Evolutionary conservation across 2,888 invertebrate genomes (phyloP).

Genomic region (Catocala sponsa): DNA sequence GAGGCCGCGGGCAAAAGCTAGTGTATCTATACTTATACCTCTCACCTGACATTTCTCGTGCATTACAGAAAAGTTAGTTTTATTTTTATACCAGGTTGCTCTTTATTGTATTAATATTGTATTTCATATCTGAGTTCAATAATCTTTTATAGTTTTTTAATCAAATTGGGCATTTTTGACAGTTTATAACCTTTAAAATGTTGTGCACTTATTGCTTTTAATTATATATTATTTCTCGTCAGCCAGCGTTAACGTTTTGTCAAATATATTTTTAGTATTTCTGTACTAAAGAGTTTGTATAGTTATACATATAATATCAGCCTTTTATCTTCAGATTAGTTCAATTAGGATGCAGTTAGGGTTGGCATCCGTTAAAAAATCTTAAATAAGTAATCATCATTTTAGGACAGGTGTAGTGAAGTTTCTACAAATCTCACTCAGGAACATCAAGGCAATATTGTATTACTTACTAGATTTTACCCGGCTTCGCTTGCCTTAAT

Average conservation of each 20-base stretch:
- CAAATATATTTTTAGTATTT: background rate
- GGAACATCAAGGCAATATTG: no score
- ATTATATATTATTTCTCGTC: slow-evolving; percentile 7
- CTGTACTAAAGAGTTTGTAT: background rate
- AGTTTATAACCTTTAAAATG: slow-evolving; percentile 60
- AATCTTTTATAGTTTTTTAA: slow-evolving; percentile 56
- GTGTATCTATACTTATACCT: background rate
- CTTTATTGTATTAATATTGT: slow-evolving; percentile 55
- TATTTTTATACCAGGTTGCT: slow-evolving; percentile 49
- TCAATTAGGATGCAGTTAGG: no score
- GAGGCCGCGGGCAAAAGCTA: slow-evolving; percentile 5
- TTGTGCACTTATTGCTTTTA: slow-evolving; percentile 18
- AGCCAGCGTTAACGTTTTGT: slow-evolving; percentile 12
- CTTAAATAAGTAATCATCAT: no score
- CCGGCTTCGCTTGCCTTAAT: no score
- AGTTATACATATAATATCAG: no score
- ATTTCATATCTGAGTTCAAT: slow-evolving; percentile 68
- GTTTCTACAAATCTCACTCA: no score
- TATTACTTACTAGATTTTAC: no score
- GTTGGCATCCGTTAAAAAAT: no score
- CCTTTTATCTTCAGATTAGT: no score
- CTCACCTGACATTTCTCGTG: slow-evolving; percentile 76
- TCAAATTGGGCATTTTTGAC: slow-evolving; percentile 65
- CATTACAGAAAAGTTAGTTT: slow-evolving; percentile 65
- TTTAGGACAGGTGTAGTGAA: no score